Conservation (phyloP, 2,888 invertebrate genomes). For the Sarcophaga variegata region DNA sequence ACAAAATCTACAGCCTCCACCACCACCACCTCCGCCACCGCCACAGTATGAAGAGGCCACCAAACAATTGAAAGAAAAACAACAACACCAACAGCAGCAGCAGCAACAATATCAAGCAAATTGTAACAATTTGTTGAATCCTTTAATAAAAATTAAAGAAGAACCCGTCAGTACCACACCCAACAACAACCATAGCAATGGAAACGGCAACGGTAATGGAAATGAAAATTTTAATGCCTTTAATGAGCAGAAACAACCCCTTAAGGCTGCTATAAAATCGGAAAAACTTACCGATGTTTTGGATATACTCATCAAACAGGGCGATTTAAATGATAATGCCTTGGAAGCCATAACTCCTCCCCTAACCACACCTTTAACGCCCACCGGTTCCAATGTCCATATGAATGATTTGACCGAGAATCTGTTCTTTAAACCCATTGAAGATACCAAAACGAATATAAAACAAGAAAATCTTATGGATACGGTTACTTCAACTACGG, state of each 20-base stretch:
- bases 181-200: constrained; percentile 45
- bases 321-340: constrained; percentile 93
- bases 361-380: constrained; percentile 81
- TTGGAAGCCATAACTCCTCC: constrained; percentile 82
- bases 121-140: constrained; percentile 19
- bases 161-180: constrained; percentile 69
- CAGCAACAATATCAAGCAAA: constrained; percentile 19
- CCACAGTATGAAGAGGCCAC: constrained; percentile 89
- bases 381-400: constrained; percentile 74
- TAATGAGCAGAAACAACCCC: constrained; percentile 67
- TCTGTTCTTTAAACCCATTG: constrained; percentile 72
- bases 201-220: constrained; percentile 41
- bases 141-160: constrained; percentile 69
- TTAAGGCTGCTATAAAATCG: constrained; percentile 77
- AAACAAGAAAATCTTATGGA: constrained; percentile 55
- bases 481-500: constrained; percentile 5
- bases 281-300: constrained; percentile 87
- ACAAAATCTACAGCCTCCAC: constrained; percentile 82
- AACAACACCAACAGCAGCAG: constrained; percentile 23
- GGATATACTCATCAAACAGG: constrained; percentile 96
- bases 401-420: constrained; percentile 74
- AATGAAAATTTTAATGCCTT: constrained; percentile 11
- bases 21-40: constrained; percentile 82
- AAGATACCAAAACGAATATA: constrained; percentile 47
- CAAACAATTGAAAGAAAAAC: constrained; percentile 82